These are phyloP conservation scores for Penaeus monodon DNA, from an alignment of 2,888 invertebrate species.

Conservation along the genomic window DNA sequence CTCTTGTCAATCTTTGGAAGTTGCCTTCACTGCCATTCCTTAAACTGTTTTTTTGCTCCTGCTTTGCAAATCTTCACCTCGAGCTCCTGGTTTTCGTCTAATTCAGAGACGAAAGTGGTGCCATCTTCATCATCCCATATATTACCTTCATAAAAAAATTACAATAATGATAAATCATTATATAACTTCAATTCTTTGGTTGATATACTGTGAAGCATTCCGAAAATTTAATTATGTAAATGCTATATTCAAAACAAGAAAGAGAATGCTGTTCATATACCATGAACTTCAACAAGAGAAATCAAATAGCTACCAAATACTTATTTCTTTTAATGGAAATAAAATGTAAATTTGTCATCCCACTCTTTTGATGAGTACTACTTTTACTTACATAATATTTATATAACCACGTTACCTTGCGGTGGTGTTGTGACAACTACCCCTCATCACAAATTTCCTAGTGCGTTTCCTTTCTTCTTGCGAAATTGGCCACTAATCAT, in stretches of 20 bases:
- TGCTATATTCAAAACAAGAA: no score
- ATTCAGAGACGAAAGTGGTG: conserved; percentile 66
- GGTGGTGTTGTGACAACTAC: conserved; percentile 97
- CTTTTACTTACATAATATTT: neutral
- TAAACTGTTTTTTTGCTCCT: conserved; percentile 98
- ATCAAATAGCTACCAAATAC: no score
- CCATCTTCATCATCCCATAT: conserved; percentile 69
- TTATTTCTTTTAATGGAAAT: no score
- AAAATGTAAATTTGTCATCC: neutral
- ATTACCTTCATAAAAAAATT: conserved; percentile 66
- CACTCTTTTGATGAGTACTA: neutral
- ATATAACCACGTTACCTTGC: conserved; percentile 73
- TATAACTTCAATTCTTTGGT: no score
- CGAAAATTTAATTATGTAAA: no score
- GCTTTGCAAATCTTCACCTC: conserved; percentile 97
- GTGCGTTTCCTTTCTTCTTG: conserved; percentile 94
- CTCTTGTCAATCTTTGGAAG: conserved; percentile 89
- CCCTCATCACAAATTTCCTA: conserved; percentile 98
- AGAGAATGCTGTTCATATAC: no score
- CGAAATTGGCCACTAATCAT: conserved; percentile 83
- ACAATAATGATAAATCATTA: neutral
- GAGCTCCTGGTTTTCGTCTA: conserved; percentile 90
- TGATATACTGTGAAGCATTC: no score
- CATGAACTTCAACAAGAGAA: no score
- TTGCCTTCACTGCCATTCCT: conserved; percentile 69